Conservation (phyloP, 1,140 invertebrate genomes). For the Chrysopa pallens region DNA sequence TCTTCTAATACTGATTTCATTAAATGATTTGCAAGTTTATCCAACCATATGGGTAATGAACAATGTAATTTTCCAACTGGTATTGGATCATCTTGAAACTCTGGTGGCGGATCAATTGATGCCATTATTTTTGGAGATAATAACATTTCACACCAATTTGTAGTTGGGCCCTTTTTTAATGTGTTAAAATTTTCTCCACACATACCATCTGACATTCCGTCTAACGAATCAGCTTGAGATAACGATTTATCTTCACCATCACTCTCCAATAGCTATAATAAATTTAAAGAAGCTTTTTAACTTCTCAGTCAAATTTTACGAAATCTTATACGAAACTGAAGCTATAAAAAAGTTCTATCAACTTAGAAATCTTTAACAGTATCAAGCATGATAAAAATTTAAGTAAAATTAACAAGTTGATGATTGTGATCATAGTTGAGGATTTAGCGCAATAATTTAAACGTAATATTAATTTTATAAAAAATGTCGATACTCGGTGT, state of each 20-base stretch:
- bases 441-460: too few relatives aligned
- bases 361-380: not conserved
- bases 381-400: not conserved
- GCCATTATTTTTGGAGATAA: slow-evolving; percentile 18
- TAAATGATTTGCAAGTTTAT: slow-evolving; percentile 15
- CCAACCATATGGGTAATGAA: not conserved
- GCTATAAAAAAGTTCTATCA: not conserved
- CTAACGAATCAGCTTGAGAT: slow-evolving; percentile 42
- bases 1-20: slow-evolving; percentile 13
- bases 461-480: too few relatives aligned
- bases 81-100: slow-evolving; percentile 48
- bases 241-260: slow-evolving; percentile 42
- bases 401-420: not conserved
- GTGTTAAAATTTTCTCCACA: slow-evolving; percentile 65
- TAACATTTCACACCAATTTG: not conserved
- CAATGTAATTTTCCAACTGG: not conserved
- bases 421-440: too few relatives aligned
- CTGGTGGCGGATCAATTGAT: slow-evolving; percentile 58
- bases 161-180: slow-evolving; percentile 49
- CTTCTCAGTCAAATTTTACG: not conserved
- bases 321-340: not conserved
- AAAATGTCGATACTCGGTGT: too few relatives aligned
- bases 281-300: too few relatives aligned
- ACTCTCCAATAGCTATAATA: slow-evolving; percentile 39
- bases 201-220: slow-evolving; percentile 45